Evolutionary conservation across 2,888 invertebrate genomes (phyloP), one percentile per base, ranked within the genome.

Genomic region (Leucozona laternaria): DNA sequence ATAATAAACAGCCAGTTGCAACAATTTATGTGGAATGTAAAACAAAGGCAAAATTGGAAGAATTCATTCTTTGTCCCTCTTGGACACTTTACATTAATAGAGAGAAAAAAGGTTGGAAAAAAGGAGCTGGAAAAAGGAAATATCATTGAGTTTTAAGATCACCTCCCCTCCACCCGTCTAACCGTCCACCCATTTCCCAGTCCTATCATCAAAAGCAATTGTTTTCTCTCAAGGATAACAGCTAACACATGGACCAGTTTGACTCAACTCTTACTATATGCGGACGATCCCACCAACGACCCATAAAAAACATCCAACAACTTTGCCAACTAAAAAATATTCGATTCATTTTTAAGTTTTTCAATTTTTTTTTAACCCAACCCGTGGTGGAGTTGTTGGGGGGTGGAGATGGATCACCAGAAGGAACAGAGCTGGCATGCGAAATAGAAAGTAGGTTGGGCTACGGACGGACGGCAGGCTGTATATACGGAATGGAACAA

Each of bases 261-360:
- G 43, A 40, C 55, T 66, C 31, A 31, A 2, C 28, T 48, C 48
- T 66, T 64, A 17, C 43, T 70, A 20, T n/a, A n/a, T n/a, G n/a
- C 28, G 37, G 37, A 50, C 68, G n/a, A 80, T 80, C 71, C 71
- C 50, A 76, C 64, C 75, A 57, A 76, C 79, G 66, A 64, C 64
- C 75, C 75, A 66, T 80, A 84, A 84, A 80, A 79, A 84, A 80
- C 64, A 64, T 80, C 70, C 83, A 73, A 79, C 83, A 70, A 83
- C 62, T 79, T 57, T 60, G 50, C 70, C 70, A 75, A 83, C 80
- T 64, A 64, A 48, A 80, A 84, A 66, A 72, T 84, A 76, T 84
- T 84, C 80, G 84, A 84, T 84, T 80, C 80, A 72, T 80, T 84
- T 79, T 84, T 76, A 72, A 80, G 64, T 70, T 76, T 48, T 76